Base-by-base conservation (phyloP, 1,140 invertebrate species). In the Achroia grisella region DNA sequence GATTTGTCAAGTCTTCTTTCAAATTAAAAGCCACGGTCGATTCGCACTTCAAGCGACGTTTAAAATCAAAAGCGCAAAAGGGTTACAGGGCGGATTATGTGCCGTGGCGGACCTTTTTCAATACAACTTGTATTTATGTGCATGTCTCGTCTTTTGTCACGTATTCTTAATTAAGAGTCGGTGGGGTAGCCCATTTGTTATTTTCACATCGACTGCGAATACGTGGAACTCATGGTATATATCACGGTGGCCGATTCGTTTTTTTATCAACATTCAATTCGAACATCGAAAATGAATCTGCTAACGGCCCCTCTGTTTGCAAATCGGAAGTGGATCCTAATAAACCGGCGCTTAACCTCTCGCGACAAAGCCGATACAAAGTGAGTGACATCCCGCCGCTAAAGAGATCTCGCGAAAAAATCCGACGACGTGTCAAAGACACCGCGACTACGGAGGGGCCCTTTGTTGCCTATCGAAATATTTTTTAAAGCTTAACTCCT, bases 121-220 rank as follows among this genome's bases (percentile, higher is more conserved):
- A 58, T 54, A 59, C 64, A 61, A 69, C 74, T 77, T 77, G 69
- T 78, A 69, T 81, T 75, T 81, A 71, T 81, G 75, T 77, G 72
- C 73, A 71, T 71, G 73, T 78, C 75, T 77, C 82, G 74, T 86
- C 85, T 87, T 87, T 87, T 86, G 85, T 87, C 85, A 86, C 85
- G 81, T 87, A 85, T 84, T 87, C 85, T 86, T 87, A 87, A 87
- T 87, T 87, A 87, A 86, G 69, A 64, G 57, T 73, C 71, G 71
- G 61, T 62, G 59, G 70, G 64, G 59, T 3, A 73, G 72, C 74
- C 74, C 76, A 67, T 66, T 79, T 70, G 64, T 79, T 73, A 78
- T 79, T 78, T 75, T 76, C 71, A 73, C 79, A 80, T 81, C 63
- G 77, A 81, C 76, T 74, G 67, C 65, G 59, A 70, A 62, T 59